These are phyloP conservation scores for Neopelma chrysocephalum DNA, from an alignment of 2,797 vertebrate genomes.

Conservation along the genomic window DNA sequence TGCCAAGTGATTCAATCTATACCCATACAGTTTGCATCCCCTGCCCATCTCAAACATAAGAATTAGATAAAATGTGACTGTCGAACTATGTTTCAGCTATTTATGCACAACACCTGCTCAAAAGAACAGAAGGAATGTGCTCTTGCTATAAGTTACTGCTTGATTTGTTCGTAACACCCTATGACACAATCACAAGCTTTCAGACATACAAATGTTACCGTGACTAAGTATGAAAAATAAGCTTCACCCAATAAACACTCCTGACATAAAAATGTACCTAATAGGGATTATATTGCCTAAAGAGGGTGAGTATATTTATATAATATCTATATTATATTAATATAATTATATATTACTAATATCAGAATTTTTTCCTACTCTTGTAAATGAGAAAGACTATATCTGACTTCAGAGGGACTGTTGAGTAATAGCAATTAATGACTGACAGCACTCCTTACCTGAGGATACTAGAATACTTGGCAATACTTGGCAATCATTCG, in stretches of 20 bases:
- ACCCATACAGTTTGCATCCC: not conserved
- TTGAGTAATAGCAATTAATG: not conserved
- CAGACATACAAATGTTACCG: not conserved
- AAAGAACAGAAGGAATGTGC: not conserved
- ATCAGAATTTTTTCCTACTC: not conserved
- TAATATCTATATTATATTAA: no score
- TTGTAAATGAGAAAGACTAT: not conserved
- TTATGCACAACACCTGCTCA: not conserved
- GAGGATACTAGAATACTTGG: not conserved
- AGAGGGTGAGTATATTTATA: not conserved
- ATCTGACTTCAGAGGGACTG: not conserved
- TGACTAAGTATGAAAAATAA: not conserved
- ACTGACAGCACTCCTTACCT: not conserved
- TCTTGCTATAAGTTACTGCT: not conserved
- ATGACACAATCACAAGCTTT: not conserved
- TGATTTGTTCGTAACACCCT: not conserved
- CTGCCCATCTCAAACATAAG: not conserved
- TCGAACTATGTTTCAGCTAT: not conserved
- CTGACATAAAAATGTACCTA: not conserved
- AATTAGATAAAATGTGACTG: not conserved
- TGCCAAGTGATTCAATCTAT: not conserved
- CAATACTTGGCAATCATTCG: not conserved
- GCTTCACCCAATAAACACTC: not conserved
- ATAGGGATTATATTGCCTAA: not conserved
- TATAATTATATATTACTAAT: not conserved